Percentiles rank a stretch among this genome's conserved stretches.
Conservation (phyloP, 2,113 vertebrate species). For the Melospiza melodia region DNA sequence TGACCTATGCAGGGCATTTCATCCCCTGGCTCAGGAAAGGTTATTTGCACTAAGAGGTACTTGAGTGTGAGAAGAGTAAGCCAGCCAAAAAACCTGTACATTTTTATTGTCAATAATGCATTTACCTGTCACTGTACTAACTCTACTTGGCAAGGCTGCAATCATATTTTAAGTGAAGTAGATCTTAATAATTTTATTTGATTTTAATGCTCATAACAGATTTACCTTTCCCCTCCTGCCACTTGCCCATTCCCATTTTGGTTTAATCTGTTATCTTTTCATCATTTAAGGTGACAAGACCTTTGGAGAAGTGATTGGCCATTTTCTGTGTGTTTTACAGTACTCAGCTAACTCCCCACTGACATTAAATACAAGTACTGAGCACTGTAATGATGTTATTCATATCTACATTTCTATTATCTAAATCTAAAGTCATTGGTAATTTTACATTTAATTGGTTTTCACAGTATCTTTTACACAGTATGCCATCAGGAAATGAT, state of each 20-base stretch:
- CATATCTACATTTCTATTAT: neutral
- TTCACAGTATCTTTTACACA: neutral
- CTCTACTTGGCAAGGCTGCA: neutral
- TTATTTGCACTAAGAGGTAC: neutral
- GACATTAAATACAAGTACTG: neutral
- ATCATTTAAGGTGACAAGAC: neutral
- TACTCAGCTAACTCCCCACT: neutral
- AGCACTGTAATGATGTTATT: neutral
- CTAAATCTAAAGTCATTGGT: neutral
- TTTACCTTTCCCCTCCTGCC: neutral
- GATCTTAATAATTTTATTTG: neutral
- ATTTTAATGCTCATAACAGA: neutral
- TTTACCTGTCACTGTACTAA: neutral
- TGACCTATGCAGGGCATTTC: neutral
- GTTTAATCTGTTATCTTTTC: neutral
- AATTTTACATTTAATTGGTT: neutral
- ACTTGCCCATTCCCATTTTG: neutral
- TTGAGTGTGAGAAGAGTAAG: neutral
- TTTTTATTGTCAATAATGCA: neutral
- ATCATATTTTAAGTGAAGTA: neutral
- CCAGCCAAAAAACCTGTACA: neutral
- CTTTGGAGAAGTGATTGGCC: neutral
- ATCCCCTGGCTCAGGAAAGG: neutral
- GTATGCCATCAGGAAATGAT: neutral
- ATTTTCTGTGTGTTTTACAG: neutral